These are phyloP conservation scores for Microhierax caerulescens DNA, from an alignment of 2,797 vertebrate species.

Conservation along the genomic window DNA sequence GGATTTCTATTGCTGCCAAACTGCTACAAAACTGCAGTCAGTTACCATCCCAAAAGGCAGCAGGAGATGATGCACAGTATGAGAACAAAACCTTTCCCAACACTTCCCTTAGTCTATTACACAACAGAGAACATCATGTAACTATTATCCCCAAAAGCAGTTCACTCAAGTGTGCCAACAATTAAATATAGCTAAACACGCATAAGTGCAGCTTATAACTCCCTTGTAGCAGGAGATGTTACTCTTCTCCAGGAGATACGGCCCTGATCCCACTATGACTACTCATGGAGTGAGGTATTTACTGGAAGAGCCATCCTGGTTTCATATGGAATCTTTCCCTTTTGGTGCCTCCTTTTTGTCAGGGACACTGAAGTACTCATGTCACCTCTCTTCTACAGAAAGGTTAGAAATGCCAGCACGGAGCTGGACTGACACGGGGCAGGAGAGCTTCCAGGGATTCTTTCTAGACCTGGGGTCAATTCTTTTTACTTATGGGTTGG, in stretches of 20 bases:
- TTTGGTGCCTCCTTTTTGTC: not conserved
- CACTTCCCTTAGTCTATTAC: not conserved
- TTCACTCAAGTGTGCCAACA: not conserved
- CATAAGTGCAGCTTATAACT: not conserved
- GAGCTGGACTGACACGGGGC: not conserved
- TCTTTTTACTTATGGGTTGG: not conserved
- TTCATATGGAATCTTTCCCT: not conserved
- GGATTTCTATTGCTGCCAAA: not conserved
- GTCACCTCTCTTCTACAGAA: not conserved
- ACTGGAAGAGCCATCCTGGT: not conserved
- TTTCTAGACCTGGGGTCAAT: rapidly evolving
- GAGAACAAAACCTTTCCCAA: not conserved
- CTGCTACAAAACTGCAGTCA: not conserved
- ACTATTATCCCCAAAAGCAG: not conserved
- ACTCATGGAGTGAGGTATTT: not conserved
- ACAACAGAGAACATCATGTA: not conserved
- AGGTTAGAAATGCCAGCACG: not conserved
- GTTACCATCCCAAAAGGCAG: not conserved
- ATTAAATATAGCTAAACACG: not conserved
- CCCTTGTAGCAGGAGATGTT: not conserved
- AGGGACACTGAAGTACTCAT: not conserved
- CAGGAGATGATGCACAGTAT: not conserved
- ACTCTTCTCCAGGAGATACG: not conserved
- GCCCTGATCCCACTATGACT: not conserved
- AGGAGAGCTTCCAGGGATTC: not conserved